Base-by-base conservation (phyloP, 2,797 vertebrate species). In the Perodicticus potto region DNA sequence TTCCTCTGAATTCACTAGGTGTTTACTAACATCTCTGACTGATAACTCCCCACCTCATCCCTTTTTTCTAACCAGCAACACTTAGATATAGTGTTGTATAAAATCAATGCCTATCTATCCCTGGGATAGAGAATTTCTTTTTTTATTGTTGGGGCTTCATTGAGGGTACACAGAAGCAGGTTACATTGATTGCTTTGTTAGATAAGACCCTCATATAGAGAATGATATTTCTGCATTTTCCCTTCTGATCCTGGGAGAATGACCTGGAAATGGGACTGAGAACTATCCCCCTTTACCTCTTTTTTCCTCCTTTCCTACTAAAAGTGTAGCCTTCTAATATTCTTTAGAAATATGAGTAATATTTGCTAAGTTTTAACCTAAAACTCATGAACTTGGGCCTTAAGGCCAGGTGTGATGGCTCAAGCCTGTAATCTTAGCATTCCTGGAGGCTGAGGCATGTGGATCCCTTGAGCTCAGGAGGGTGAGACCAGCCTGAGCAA, bases 41-140 rank as follows among this genome's bases (percentile, higher is more conserved):
- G 25, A 82, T 45, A 59, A 0, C 12, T 72, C 7, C 5, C 4
- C 5, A 43, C 0, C 0, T 13, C 4, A 57, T 1, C 17, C 2
- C 23, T 74, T 65, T 76, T 74, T 8, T 69, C 22, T 14, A 95
- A 37, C 4, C 6, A 87, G 32, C 8, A 43, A n/a, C 22, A 55
- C 25, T 65, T 43, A 72, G 25, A 19, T 10, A 43, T 27, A 32
- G 5, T 78, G 34, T 25, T 53, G 29, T 80, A 12, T 14, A 93
- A 93, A 94, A 40, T 25, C 45, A 96, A 20, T 40, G 63, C 3
- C n/a, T 70, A 7, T 63, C 9, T 63, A 19, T 57, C 4, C 23
- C 49, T 88, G 23, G 37, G 9, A 49, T 25, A 43, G 43, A 93
- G 17, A 73, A 80, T 2, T 40, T 40, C 5, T 53, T 53, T 53